phyloP scores from a whole-genome alignment of 1,140 invertebrate genomes.

The Ceratitis capitata region DNA sequence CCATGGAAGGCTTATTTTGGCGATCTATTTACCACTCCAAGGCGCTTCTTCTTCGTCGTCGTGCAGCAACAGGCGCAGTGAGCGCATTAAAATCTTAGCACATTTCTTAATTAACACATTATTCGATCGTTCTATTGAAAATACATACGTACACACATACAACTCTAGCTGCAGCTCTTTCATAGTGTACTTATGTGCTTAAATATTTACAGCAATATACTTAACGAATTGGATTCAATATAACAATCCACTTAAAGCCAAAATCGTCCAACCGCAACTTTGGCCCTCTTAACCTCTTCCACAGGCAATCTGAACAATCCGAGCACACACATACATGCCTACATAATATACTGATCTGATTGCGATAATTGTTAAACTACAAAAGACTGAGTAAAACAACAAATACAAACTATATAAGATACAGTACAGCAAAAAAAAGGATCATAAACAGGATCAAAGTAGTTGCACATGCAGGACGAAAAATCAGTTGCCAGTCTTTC shows the following conservation, averaged over 20 bases:
- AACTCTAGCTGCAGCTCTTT: too few relatives aligned
- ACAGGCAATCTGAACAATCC: conserved; percentile 10
- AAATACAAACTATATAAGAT: neutral
- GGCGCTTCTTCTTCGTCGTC: neutral
- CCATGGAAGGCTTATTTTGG: neutral
- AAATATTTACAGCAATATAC: neutral
- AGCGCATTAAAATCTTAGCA: conserved; percentile 42
- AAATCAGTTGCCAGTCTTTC: too few relatives aligned
- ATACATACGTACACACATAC: neutral
- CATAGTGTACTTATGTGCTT: neutral
- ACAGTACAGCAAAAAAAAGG: neutral
- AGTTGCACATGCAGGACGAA: too few relatives aligned
- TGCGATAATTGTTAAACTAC: conserved; percentile 19
- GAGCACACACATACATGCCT: neutral
- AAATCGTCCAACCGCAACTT: neutral
- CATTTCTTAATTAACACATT: conserved; percentile 42
- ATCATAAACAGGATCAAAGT: too few relatives aligned
- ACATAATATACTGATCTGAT: neutral
- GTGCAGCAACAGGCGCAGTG: neutral
- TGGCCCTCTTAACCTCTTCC: neutral
- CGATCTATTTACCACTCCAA: neutral
- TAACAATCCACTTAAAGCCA: conserved; percentile 15
- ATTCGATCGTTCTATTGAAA: neutral
- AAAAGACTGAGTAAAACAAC: neutral
- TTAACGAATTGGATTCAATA: conserved; percentile 27